Conservation (phyloP, 2,113 vertebrate genomes). For the Scartelaos histophorus region DNA sequence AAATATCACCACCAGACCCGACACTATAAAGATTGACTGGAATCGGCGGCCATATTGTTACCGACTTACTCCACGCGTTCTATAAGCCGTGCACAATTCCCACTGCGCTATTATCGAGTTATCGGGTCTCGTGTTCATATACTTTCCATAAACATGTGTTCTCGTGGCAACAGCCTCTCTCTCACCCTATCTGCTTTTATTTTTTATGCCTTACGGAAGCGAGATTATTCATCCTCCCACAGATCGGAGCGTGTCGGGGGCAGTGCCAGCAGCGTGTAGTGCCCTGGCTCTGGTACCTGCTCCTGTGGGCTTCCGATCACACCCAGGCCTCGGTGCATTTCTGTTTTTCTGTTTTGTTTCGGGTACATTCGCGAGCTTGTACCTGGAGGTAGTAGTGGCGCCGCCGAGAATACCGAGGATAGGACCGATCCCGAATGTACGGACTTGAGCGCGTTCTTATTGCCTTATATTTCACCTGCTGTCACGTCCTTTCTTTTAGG, state of each 20-base stretch:
- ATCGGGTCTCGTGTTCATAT: slow-evolving; percentile 43
- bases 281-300: slow-evolving; percentile 44
- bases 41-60: slow-evolving; percentile 46
- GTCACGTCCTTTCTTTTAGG: slow-evolving; percentile 26
- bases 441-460: slow-evolving; percentile 13
- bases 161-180: slow-evolving; percentile 55
- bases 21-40: slow-evolving; percentile 51
- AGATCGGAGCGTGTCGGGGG: slow-evolving; percentile 59
- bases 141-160: slow-evolving; percentile 54
- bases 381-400: slow-evolving; percentile 36
- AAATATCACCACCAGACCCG: slow-evolving; percentile 58
- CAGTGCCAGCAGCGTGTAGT: slow-evolving; percentile 60
- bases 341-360: too few relatives aligned
- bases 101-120: slow-evolving; percentile 26
- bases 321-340: slow-evolving; percentile 15
- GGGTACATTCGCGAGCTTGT: slow-evolving; percentile 24
- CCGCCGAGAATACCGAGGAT: slow-evolving; percentile 13
- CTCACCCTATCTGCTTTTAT: slow-evolving; percentile 40
- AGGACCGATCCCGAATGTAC: slow-evolving; percentile 16
- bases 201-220: slow-evolving; percentile 56
- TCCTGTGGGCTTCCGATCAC: slow-evolving; percentile 32
- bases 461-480: slow-evolving; percentile 15
- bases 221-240: slow-evolving; percentile 74
- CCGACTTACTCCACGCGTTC: slow-evolving; percentile 46
- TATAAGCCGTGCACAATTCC: slow-evolving; percentile 22